Evolutionary conservation across 2,888 invertebrate genomes (phyloP), one percentile per base, ranked within the genome.

Genomic region (Thyatira batis): DNA sequence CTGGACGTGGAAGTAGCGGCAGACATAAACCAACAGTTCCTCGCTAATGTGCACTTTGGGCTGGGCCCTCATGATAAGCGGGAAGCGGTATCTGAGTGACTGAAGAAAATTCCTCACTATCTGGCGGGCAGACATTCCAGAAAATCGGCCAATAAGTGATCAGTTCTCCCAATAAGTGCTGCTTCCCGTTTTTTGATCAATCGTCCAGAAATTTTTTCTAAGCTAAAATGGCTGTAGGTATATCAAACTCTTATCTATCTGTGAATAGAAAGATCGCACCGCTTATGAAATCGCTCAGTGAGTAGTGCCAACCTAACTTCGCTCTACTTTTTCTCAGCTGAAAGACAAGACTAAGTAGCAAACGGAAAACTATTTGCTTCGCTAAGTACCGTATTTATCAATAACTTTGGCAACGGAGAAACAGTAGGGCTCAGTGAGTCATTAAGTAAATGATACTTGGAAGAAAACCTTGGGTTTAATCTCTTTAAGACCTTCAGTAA

Each of bases 1-100:
- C 30, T 30, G 49, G 28, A 53, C 45, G 50, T 45, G 52, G 45
- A 56, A 51, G 48, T 48, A 50, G 54, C 39, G 39, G 17, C 48
- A 28, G 49, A 54, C 56, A 54, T 54, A 61, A 54, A 61, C 49
- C 54, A 52, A 48, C 51, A 56, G 55, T 52, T 63, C 52, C 57
- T 52, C 49, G 51, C 60, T 65, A 55, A 63, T 65, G 55, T 54
- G 50, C 55, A 54, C 58, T 63, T 54, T 49, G 52, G 48, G 27
- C 48, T 51, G 46, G 33, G 49, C 17, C 39, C 21, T 5, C 8
- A 43, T n/a, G 9, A 20, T 3, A 20, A 28, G 48, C 11, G 48
- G 20, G 5, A 20, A 48, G 48, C 48, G 48, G 45, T 1, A n/a
- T n/a, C 5, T 45, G 4, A n/a, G 2, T 3, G 8, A 17, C 8